Percentiles rank a stretch among this genome's conserved stretches.
phyloP scores from a whole-genome alignment of 2,797 vertebrate species.

The Rousettus madagascariensis region DNA sequence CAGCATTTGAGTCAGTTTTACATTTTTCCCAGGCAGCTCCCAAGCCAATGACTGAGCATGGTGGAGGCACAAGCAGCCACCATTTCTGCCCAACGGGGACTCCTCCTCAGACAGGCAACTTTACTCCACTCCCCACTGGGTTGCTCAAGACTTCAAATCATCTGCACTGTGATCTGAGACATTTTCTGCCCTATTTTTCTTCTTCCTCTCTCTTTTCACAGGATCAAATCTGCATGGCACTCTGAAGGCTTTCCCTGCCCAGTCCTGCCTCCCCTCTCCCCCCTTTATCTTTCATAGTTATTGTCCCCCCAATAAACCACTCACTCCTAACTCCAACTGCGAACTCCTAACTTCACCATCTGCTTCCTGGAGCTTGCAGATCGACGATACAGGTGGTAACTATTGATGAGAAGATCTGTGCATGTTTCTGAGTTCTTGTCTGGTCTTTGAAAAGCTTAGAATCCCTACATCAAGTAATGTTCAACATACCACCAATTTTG shows the following conservation, averaged over 20 bases:
- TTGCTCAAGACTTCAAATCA: not conserved
- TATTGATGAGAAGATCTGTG: not conserved
- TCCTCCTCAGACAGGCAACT: not conserved
- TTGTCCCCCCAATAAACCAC: not conserved
- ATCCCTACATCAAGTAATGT: not conserved
- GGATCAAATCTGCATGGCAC: not conserved
- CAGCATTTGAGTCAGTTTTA: not conserved
- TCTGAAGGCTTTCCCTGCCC: not conserved
- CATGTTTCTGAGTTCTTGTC: not conserved
- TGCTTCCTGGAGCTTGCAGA: not conserved
- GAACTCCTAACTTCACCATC: not conserved
- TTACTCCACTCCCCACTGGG: not conserved
- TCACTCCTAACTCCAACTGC: not conserved
- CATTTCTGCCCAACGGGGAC: not conserved
- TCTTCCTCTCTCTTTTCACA: not conserved
- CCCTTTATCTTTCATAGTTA: not conserved
- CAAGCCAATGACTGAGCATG: not conserved
- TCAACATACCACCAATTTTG: not conserved
- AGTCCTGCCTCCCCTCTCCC: not conserved
- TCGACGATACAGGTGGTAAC: not conserved
- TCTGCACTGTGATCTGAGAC: not conserved
- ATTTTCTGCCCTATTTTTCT: not conserved
- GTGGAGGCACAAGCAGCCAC: not conserved
- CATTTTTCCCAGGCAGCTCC: not conserved
- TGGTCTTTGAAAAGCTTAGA: slow-evolving; percentile 3